These are phyloP conservation scores for Phymanthus crucifer DNA, from an alignment of 92 coral and sea anemone genomes.

Conservation along the genomic window DNA sequence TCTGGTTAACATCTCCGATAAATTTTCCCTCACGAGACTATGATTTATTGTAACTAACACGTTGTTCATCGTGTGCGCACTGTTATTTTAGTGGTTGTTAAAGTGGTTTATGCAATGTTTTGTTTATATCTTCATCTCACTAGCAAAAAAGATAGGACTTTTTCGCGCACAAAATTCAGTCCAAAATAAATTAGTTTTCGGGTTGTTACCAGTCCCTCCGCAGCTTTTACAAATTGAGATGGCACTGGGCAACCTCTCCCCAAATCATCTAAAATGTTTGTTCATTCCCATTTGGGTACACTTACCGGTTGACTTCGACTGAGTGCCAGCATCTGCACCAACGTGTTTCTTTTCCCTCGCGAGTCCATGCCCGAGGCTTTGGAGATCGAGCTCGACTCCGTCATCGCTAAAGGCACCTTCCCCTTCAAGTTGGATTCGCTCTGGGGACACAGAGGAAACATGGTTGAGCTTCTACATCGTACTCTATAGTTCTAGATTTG, in stretches of 20 bases:
- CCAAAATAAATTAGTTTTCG: too few relatives aligned
- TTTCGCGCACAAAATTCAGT: too few relatives aligned
- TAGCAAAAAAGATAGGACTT: too few relatives aligned
- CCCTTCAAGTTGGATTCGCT: neutral
- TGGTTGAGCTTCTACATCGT: neutral
- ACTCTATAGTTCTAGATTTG: neutral
- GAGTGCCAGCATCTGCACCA: conserved; percentile 21
- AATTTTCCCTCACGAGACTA: too few relatives aligned
- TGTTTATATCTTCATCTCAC: too few relatives aligned
- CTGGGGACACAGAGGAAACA: neutral
- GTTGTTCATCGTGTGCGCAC: too few relatives aligned
- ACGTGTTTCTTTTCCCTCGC: conserved; percentile 30
- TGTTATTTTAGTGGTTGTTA: too few relatives aligned
- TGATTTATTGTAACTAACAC: too few relatives aligned
- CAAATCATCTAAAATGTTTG: neutral
- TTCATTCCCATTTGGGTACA: neutral
- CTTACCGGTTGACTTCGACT: conserved; percentile 33
- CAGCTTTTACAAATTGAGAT: too few relatives aligned
- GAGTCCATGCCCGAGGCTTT: neutral
- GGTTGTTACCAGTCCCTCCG: too few relatives aligned
- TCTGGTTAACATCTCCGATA: too few relatives aligned
- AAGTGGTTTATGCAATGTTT: too few relatives aligned
- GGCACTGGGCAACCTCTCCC: neutral
- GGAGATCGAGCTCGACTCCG: neutral
- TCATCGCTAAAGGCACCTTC: neutral